Conservation (phyloP, 2,113 vertebrate genomes). For the Canis aureus region DNA sequence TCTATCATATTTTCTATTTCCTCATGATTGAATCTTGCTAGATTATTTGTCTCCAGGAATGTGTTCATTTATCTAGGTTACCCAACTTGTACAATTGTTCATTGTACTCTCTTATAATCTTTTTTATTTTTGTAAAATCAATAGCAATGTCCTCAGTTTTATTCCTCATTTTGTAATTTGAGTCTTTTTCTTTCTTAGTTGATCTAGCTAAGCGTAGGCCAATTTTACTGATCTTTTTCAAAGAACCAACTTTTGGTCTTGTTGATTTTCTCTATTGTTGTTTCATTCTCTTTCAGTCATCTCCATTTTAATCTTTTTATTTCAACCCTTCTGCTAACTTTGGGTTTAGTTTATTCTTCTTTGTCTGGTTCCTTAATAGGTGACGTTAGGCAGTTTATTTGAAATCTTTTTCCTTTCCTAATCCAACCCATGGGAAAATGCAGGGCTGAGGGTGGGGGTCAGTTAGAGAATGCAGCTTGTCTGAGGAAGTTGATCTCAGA, state of each 20-base stretch:
- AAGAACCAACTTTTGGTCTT: neutral
- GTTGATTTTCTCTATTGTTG: neutral
- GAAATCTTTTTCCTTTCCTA: neutral
- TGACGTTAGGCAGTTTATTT: neutral
- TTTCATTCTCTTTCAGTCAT: neutral
- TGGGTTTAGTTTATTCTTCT: neutral
- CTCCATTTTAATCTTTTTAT: neutral
- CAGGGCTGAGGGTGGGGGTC: fast-evolving
- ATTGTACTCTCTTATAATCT: neutral
- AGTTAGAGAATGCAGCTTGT: neutral
- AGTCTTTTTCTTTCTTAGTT: neutral
- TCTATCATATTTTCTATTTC: neutral
- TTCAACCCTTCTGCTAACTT: neutral
- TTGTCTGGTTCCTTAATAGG: neutral
- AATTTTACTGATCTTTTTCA: neutral
- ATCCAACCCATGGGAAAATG: neutral
- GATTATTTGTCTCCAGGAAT: neutral
- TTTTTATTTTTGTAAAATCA: neutral
- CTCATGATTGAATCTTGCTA: neutral
- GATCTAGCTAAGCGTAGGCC: too few species aligned
- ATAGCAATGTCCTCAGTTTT: neutral
- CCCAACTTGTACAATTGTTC: neutral
- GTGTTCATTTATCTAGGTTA: neutral
- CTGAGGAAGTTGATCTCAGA: neutral
- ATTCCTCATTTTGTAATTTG: neutral